Evolutionary conservation across 2,797 vertebrate species (phyloP).

Genomic region (Lemur catta): DNA sequence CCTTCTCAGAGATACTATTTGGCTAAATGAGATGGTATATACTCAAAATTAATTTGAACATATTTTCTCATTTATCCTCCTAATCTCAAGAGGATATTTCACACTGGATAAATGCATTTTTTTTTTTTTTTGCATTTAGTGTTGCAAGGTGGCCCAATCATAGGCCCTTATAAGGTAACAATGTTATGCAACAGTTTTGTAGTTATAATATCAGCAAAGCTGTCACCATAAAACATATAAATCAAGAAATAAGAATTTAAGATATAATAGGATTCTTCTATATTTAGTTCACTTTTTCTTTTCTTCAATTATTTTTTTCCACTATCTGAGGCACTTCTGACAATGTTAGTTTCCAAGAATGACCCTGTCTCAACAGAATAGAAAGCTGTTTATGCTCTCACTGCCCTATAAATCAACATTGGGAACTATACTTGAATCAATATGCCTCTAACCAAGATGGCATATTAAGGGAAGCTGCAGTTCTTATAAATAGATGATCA

Average conservation of each 20-base stretch:
- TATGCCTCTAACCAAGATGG: not conserved
- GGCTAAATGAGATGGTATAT: not conserved
- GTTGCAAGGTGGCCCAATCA: not conserved
- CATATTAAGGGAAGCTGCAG: not conserved
- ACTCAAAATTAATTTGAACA: not conserved
- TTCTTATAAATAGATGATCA: conserved; percentile 17
- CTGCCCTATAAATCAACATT: not conserved
- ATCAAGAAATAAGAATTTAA: not conserved
- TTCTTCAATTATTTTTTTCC: not conserved
- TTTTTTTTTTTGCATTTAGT: not conserved
- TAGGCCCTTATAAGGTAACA: not conserved
- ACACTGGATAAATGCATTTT: not conserved
- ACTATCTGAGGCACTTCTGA: not conserved
- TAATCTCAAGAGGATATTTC: conserved; percentile 28
- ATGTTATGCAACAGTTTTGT: not conserved
- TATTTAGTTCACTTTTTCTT: not conserved
- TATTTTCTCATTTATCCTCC: conserved; percentile 13
- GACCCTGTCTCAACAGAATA: not conserved
- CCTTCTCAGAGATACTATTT: not conserved
- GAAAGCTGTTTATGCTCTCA: not conserved
- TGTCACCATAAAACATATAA: not conserved
- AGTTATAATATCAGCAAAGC: not conserved
- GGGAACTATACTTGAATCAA: not conserved
- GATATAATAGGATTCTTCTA: not conserved
- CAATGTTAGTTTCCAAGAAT: not conserved